Base-by-base conservation (phyloP, 2,797 vertebrate species). In the Phyllotis vaccarum region DNA sequence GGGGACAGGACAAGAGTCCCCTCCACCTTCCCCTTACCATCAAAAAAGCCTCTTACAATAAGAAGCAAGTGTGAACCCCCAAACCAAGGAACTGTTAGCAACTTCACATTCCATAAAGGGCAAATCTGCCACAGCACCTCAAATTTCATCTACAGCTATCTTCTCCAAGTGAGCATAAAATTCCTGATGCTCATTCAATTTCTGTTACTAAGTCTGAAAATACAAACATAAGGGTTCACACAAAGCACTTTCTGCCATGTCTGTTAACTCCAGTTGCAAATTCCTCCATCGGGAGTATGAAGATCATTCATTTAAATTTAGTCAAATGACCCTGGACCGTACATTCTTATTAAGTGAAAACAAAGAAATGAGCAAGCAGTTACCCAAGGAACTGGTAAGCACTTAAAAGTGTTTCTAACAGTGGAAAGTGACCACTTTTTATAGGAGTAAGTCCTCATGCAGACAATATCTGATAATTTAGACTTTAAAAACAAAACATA, bases 401-500 rank as follows among this genome's bases (percentile, higher is more conserved):
- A 76, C 43, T 31, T 58, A 78, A 89, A 90, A 78, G 24, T 58
- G n/a, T 49, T 60, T 94, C 13, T 3, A 31, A 54, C 60, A 87
- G 7, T 34, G 54, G 49, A 13, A 87, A 94, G 90, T 34, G 91
- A 80, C 8, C 29, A 85, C 54, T 85, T 40, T 68, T 93, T 89
- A 66, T 29, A 89, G 83, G 31, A 94, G 72, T 76, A 92, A 81
- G 95, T n/a, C 58, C 40, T 92, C 0, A 90, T 46, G 46, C 14
- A 85, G 78, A 72, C 34, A 95, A 24, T 56, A 91, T 72, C 29
- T 74, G 76, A 60, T 86, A 89, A 91, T 37, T 62, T 29, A 87
- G 40, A 78, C 34, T 87, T 68, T 3, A 82, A 92, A 96, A 96
- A 86, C 70, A 80, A 86, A 94, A 94, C 0, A 9, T 29, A 83